Percentiles rank a stretch among this genome's conserved stretches.
These are phyloP conservation scores for Gila robusta DNA, from an alignment of 2,797 vertebrate genomes.

Conservation along the genomic window DNA sequence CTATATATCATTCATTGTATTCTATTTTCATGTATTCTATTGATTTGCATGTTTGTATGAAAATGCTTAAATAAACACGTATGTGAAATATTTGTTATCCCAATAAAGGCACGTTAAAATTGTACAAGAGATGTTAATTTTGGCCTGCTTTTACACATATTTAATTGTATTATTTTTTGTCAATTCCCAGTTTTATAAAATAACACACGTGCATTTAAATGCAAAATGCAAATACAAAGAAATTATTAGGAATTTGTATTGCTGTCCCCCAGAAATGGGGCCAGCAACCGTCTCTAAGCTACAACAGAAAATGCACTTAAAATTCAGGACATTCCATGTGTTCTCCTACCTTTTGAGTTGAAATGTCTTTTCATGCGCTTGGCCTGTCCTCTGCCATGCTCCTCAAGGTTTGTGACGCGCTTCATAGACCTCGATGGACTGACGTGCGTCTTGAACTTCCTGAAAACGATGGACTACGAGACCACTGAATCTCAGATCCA, in stretches of 20 bases:
- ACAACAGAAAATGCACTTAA: background rate
- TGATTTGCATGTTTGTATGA: no score
- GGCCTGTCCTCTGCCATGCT: constrained; percentile 34
- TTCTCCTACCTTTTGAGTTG: background rate
- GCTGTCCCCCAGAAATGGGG: background rate
- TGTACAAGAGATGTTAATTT: no score
- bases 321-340: background rate
- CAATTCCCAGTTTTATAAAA: background rate
- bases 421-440: constrained; percentile 98
- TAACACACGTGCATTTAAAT: background rate
- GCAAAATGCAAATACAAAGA: background rate
- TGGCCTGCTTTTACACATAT: no score
- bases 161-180: no score
- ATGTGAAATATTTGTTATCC: no score
- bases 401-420: constrained; percentile 92
- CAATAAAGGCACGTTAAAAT: no score
- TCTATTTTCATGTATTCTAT: no score
- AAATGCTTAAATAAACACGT: no score
- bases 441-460: constrained; percentile 95
- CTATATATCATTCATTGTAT: no score
- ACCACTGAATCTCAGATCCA: constrained; percentile 97
- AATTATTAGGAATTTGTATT: constrained; percentile 4
- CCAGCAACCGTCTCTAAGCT: background rate
- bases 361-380: constrained; percentile 18
- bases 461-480: constrained; percentile 99